phyloP scores from a whole-genome alignment of 2,113 vertebrate genomes.

The Eolophus roseicapilla region DNA sequence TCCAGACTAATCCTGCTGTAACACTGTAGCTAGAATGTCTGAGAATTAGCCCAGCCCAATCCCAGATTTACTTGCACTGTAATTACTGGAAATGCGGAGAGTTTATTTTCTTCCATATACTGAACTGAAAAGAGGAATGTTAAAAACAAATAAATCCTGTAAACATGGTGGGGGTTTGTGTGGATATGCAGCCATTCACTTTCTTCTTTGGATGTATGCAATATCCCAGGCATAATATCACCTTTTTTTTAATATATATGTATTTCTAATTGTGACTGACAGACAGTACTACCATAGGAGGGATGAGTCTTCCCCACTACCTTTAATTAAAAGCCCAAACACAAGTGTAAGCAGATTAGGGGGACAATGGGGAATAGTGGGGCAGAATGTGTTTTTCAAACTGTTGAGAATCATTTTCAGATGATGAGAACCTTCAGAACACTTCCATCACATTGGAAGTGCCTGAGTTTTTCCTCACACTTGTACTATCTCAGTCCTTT shows the following conservation, averaged over 20 bases:
- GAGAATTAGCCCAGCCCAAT: constrained; percentile 28
- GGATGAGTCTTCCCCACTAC: not conserved
- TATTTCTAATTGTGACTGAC: not conserved
- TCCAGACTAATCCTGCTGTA: constrained; percentile 34
- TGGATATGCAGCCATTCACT: not conserved
- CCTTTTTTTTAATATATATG: not conserved
- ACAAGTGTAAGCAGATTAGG: not conserved
- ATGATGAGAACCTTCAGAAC: not conserved
- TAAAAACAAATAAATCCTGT: not conserved
- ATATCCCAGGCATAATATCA: not conserved
- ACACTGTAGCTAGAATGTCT: not conserved
- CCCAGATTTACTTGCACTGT: constrained; percentile 46
- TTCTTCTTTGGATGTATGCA: not conserved
- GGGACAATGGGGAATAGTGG: not conserved
- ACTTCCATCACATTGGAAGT: not conserved
- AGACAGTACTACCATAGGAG: constrained; percentile 1
- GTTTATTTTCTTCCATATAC: constrained; percentile 14
- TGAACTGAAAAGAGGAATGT: not conserved
- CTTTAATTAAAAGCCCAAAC: constrained; percentile 33
- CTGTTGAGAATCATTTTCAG: not conserved
- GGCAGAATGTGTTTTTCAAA: not conserved
- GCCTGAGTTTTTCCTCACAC: not conserved
- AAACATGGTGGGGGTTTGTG: fast-evolving
- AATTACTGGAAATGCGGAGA: constrained; percentile 30
- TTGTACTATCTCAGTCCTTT: not conserved